Conservation (phyloP, 2,113 vertebrate genomes). For the Aegotheles bennettii region DNA sequence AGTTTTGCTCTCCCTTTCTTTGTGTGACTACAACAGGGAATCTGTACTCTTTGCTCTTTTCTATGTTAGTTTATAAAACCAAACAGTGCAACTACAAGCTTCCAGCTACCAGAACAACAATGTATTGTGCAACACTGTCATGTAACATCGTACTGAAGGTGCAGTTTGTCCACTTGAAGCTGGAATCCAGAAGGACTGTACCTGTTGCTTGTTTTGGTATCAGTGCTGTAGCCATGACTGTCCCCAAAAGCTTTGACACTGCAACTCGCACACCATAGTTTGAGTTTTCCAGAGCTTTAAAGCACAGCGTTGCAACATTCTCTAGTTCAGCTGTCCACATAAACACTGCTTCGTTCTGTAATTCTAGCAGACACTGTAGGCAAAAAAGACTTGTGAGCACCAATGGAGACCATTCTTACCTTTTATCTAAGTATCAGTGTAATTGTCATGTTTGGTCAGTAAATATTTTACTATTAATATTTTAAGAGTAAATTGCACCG, state of each 20-base stretch:
- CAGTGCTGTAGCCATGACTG: constrained; percentile 94
- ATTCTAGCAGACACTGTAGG: constrained; percentile 89
- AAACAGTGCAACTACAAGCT: background rate
- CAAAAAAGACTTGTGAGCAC: background rate
- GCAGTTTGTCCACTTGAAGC: background rate
- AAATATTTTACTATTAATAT: background rate
- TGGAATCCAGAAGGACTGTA: constrained; percentile 17
- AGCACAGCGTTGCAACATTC: constrained; percentile 93
- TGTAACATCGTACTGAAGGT: background rate
- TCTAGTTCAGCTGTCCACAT: constrained; percentile 99
- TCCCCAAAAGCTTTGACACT: constrained; percentile 93
- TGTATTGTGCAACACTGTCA: rapidly evolving
- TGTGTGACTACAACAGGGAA: background rate
- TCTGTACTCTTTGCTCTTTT: background rate
- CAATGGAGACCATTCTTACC: background rate
- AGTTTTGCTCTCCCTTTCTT: background rate
- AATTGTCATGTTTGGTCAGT: background rate
- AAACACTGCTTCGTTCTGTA: constrained; percentile 97
- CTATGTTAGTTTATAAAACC: background rate
- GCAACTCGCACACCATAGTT: constrained; percentile 95
- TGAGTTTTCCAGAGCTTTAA: constrained; percentile 95
- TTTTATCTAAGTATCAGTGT: background rate
- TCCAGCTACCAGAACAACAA: background rate
- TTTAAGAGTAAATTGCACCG: background rate
- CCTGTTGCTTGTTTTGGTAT: constrained; percentile 98